Conservation (phyloP, 1,140 invertebrate species). For the Aphaenogaster rudis region DNA sequence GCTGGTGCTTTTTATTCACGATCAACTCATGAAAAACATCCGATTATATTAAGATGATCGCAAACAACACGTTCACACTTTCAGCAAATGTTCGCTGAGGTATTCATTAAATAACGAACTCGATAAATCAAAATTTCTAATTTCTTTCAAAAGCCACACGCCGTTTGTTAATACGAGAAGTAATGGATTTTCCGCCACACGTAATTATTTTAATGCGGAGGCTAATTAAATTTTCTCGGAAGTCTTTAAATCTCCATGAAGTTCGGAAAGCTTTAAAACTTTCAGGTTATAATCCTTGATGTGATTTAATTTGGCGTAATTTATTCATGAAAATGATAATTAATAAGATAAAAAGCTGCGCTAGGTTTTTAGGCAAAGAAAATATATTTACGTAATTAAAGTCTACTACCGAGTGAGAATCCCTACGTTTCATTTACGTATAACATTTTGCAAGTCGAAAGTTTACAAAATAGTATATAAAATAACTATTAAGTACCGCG, state of each 20-base stretch:
- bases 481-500: background rate
- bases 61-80: background rate
- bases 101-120: background rate
- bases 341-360: constrained; percentile 14
- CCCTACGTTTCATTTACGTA: background rate
- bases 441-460: background rate
- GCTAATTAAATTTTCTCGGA: constrained; percentile 26
- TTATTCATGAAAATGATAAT: constrained; percentile 56
- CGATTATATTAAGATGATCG: background rate
- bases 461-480: background rate
- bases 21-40: background rate
- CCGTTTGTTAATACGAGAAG: background rate
- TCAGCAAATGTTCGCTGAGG: background rate
- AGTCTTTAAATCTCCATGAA: constrained; percentile 39
- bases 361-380: background rate
- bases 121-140: constrained; percentile 2
- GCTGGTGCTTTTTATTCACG: background rate
- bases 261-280: constrained; percentile 18
- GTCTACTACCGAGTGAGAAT: background rate
- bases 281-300: background rate
- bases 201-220: constrained; percentile 3
- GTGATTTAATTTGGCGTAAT: constrained; percentile 34
- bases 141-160: background rate
- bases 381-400: constrained; percentile 23
- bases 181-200: background rate